phyloP scores from a whole-genome alignment of 2,888 invertebrate genomes.

The Catocala nupta region DNA sequence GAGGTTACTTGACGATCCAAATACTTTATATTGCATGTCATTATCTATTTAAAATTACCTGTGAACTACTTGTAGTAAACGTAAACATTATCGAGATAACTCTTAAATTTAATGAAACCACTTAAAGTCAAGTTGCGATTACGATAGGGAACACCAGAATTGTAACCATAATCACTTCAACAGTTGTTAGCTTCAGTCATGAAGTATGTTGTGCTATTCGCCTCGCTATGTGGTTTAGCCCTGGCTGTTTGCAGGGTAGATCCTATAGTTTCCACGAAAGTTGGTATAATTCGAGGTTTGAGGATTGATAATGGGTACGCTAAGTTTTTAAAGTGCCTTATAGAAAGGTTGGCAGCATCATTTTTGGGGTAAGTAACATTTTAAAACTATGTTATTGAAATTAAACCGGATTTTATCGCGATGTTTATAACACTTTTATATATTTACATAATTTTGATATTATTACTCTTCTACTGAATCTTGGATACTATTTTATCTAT shows the following conservation, averaged over 20 bases:
- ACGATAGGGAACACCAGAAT: background rate
- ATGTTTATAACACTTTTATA: no score
- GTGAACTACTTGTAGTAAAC: no score
- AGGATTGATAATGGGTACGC: conserved; percentile 36
- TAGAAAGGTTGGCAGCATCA: no score
- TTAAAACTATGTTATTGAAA: no score
- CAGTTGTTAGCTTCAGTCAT: background rate
- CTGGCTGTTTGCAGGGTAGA: conserved; percentile 34
- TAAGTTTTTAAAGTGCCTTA: conserved; percentile 47
- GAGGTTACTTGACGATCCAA: no score
- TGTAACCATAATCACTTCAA: background rate
- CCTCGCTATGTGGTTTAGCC: conserved; percentile 12
- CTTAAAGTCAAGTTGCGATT: conserved; percentile 1
- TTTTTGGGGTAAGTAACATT: no score
- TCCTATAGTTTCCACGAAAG: conserved; percentile 45
- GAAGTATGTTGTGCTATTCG: conserved; percentile 9
- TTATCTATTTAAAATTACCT: no score
- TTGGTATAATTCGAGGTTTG: conserved; percentile 47
- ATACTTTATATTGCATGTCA: no score
- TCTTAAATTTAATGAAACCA: background rate
- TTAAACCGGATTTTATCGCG: no score
- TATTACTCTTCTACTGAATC: no score
- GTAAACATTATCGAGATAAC: background rate
- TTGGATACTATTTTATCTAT: no score
- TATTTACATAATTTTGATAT: no score